phyloP scores from a whole-genome alignment of 2,797 vertebrate species.

The Bradypodion pumilum region DNA sequence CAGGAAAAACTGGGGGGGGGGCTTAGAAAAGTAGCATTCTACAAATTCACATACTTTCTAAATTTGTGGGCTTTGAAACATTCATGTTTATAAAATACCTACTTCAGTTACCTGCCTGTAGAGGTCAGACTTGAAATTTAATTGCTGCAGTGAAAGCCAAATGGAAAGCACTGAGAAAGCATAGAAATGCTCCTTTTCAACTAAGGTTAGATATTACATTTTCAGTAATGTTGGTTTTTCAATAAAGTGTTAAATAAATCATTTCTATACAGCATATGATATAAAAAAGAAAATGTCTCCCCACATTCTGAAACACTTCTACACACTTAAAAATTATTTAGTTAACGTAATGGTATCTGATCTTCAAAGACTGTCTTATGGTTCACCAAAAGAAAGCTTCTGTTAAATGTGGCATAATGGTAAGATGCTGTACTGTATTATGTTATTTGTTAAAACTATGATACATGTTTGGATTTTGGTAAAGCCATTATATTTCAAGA shows the following conservation, averaged over 20 bases:
- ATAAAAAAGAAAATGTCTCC: constrained; percentile 32
- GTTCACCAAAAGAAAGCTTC: background rate
- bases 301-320: constrained; percentile 41
- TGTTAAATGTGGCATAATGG: background rate
- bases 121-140: constrained; percentile 84
- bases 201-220: constrained; percentile 39
- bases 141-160: constrained; percentile 37
- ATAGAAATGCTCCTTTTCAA: constrained; percentile 31
- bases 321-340: constrained; percentile 54
- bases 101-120: constrained; percentile 75
- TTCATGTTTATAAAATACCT: background rate
- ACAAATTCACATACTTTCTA: background rate
- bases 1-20: background rate
- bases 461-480: constrained; percentile 15
- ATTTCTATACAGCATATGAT: constrained; percentile 21
- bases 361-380: constrained; percentile 42
- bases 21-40: constrained; percentile 1
- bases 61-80: rapidly evolving
- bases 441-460: background rate
- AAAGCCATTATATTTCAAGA: constrained; percentile 52
- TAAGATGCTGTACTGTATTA: constrained; percentile 37
- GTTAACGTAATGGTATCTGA: constrained; percentile 37
- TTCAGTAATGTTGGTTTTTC: constrained; percentile 36
- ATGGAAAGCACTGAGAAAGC: background rate
- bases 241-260: constrained; percentile 29